These are phyloP conservation scores for Lithophane ornitopus DNA, from an alignment of 2,888 invertebrate genomes.

Conservation along the genomic window DNA sequence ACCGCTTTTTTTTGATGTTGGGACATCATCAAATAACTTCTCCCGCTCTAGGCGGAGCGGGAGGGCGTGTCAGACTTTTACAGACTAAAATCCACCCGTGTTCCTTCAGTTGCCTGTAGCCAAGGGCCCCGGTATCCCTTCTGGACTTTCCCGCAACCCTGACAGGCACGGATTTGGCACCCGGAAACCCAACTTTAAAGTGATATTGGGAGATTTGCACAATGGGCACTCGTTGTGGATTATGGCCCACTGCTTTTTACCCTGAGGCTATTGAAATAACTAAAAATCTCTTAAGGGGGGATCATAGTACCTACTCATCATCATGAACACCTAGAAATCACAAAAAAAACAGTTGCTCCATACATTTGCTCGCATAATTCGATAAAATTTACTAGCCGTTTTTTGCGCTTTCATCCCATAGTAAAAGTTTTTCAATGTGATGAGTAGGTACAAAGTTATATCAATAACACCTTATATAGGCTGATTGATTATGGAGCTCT, in stretches of 20 bases:
- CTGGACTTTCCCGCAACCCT: too few relatives aligned
- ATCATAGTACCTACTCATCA: background rate
- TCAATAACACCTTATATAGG: background rate
- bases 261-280: background rate
- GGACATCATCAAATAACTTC: too few relatives aligned
- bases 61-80: too few relatives aligned
- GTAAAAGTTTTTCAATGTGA: background rate
- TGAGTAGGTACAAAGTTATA: background rate
- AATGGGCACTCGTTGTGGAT: background rate
- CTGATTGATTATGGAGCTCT: background rate
- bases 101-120: too few relatives aligned
- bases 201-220: background rate
- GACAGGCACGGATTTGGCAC: background rate
- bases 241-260: background rate
- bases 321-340: background rate
- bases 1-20: too few relatives aligned
- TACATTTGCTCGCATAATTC: background rate
- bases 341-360: background rate
- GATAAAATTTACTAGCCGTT: background rate
- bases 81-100: too few relatives aligned
- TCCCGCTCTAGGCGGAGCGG: too few relatives aligned
- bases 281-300: background rate
- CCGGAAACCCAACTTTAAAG: background rate
- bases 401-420: background rate
- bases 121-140: too few relatives aligned